phyloP scores from a whole-genome alignment of 2,113 vertebrate genomes.

The Sitta europaea region DNA sequence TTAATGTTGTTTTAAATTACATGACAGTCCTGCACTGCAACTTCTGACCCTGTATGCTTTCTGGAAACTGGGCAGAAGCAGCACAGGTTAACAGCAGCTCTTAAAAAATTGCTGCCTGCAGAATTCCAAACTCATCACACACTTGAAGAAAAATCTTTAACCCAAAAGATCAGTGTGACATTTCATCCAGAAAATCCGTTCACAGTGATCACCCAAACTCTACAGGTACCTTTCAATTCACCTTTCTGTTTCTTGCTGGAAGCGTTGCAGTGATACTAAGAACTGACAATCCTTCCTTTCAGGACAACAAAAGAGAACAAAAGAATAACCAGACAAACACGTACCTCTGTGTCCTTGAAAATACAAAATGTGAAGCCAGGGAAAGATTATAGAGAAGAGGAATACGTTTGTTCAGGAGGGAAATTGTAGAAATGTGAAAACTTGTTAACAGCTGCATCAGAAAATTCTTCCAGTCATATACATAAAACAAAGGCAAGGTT shows the following conservation, averaged over 20 bases:
- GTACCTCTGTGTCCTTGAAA: background rate
- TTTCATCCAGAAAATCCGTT: background rate
- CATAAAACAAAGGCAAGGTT: background rate
- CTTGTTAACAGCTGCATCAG: background rate
- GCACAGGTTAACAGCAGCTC: background rate
- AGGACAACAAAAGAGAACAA: background rate
- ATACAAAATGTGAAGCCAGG: background rate
- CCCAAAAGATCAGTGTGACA: background rate
- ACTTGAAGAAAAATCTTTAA: background rate
- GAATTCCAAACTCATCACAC: background rate
- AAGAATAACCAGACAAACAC: background rate
- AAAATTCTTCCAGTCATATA: background rate
- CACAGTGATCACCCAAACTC: background rate
- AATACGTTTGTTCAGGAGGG: background rate
- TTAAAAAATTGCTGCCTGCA: background rate
- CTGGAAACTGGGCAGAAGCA: background rate
- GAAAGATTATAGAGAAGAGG: background rate
- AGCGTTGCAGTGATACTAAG: background rate
- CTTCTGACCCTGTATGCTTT: background rate
- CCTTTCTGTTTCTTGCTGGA: background rate
- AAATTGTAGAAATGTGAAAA: background rate
- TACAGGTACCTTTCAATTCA: background rate
- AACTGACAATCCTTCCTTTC: background rate
- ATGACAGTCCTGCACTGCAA: background rate
- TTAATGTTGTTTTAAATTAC: background rate